Percentiles rank a stretch among this genome's conserved stretches.
These are phyloP conservation scores for Tragelaphus strepsiceros DNA, from an alignment of 2,113 vertebrate species.

Conservation along the genomic window DNA sequence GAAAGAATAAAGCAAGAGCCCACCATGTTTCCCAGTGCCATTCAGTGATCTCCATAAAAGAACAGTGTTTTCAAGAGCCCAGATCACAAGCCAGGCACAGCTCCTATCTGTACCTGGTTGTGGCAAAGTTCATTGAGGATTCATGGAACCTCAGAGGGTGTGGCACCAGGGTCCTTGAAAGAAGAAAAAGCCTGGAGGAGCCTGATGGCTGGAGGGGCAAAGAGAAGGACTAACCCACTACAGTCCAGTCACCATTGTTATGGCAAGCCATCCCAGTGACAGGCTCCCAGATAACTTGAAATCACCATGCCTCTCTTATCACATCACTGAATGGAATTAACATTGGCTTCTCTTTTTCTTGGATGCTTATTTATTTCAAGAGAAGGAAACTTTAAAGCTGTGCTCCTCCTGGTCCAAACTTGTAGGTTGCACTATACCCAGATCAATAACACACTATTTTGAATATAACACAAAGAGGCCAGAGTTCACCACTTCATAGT, in stretches of 20 bases:
- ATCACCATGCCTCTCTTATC: not conserved
- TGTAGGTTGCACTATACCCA: not conserved
- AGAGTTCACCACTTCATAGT: not conserved
- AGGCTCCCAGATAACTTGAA: not conserved
- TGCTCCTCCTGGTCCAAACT: not conserved
- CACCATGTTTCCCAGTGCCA: not conserved
- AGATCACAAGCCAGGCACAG: not conserved
- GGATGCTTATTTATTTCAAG: not conserved
- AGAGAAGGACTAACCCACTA: fast-evolving
- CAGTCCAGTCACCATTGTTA: fast-evolving
- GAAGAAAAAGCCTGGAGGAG: not conserved
- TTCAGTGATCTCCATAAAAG: not conserved
- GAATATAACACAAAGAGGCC: not conserved
- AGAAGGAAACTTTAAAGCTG: not conserved
- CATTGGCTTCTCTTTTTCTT: not conserved
- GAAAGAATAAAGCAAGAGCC: not conserved
- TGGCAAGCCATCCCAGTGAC: too few relatives aligned
- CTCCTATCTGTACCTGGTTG: not conserved
- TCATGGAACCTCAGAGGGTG: not conserved
- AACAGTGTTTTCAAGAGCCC: not conserved
- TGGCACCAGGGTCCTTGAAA: not conserved
- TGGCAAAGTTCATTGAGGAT: not conserved
- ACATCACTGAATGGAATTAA: not conserved
- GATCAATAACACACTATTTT: not conserved
- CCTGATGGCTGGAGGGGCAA: fast-evolving